Conservation (phyloP, 2,113 vertebrate genomes). For the Rhizomys pruinosus region DNA sequence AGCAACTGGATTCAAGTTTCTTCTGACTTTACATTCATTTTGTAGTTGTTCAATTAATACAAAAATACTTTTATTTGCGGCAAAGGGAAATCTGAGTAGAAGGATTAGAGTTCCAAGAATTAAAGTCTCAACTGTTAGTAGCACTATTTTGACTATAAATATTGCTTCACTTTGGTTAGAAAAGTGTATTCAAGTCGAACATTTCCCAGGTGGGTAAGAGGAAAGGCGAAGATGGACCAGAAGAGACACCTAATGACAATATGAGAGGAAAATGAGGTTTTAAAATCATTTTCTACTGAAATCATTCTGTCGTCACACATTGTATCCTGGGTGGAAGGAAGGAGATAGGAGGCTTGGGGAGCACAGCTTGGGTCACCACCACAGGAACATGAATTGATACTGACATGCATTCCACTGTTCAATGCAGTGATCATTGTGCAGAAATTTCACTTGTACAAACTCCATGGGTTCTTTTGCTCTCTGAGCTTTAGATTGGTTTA, state of each 20-base stretch:
- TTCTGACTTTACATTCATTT: constrained; percentile 23
- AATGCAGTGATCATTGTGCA: neutral
- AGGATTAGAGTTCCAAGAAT: too few relatives aligned
- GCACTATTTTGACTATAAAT: too few relatives aligned
- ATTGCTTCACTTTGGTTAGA: too few relatives aligned
- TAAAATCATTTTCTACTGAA: neutral
- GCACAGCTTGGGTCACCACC: neutral
- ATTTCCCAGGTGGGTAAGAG: too few relatives aligned
- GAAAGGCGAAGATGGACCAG: too few relatives aligned
- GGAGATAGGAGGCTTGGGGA: neutral
- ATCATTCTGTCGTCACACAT: neutral
- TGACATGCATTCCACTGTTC: neutral
- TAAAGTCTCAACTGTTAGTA: too few relatives aligned
- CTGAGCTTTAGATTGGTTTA: neutral
- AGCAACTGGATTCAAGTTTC: neutral
- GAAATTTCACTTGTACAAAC: neutral
- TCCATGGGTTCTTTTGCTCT: neutral
- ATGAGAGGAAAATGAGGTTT: neutral
- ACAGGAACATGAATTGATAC: neutral
- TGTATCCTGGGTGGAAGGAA: neutral
- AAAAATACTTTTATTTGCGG: too few relatives aligned
- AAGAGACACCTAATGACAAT: neutral
- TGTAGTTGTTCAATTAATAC: neutral
- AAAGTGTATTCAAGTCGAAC: too few relatives aligned
- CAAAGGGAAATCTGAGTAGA: too few relatives aligned